These are phyloP conservation scores for Drosophila sp. DNA, from an alignment of 1,140 invertebrate species.

Conservation along the genomic window DNA sequence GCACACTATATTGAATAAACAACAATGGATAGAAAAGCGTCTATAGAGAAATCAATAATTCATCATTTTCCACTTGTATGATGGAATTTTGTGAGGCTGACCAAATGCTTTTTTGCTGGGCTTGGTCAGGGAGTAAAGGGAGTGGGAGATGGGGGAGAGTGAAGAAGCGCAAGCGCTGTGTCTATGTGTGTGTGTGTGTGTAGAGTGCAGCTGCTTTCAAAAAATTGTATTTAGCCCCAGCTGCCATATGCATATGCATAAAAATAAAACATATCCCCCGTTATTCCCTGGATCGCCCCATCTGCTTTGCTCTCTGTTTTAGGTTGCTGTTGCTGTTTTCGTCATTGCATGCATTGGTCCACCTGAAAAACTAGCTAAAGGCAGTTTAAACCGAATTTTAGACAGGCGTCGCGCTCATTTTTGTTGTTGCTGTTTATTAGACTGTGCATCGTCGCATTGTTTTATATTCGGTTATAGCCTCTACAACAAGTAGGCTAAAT, in stretches of 20 bases:
- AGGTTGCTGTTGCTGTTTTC: neutral
- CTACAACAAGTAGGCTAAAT: constrained; percentile 12
- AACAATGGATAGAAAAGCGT: neutral
- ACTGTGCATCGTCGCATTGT: constrained; percentile 14
- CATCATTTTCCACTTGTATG: constrained; percentile 9
- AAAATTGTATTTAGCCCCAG: constrained; percentile 16
- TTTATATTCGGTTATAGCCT: constrained; percentile 14
- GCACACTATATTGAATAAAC: neutral
- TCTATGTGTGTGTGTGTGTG: constrained; percentile 13
- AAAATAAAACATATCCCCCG: constrained; percentile 16
- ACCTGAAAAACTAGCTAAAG: constrained; percentile 17
- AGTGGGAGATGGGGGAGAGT: neutral
- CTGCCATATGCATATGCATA: constrained; percentile 24
- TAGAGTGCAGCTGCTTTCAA: constrained; percentile 17
- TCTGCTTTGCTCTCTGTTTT: constrained; percentile 5
- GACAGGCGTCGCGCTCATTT: constrained; percentile 15
- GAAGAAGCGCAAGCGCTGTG: constrained; percentile 19
- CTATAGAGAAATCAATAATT: neutral
- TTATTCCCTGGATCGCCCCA: constrained; percentile 10
- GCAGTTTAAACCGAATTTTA: constrained; percentile 19
- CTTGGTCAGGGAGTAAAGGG: constrained; percentile 10
- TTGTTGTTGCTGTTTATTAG: constrained; percentile 13
- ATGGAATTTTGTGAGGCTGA: constrained; percentile 13
- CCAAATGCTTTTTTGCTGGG: constrained; percentile 11
- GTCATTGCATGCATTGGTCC: constrained; percentile 19